These are phyloP conservation scores for Sebastes oblongus DNA, from an alignment of 2,797 vertebrate genomes.

Conservation along the genomic window DNA sequence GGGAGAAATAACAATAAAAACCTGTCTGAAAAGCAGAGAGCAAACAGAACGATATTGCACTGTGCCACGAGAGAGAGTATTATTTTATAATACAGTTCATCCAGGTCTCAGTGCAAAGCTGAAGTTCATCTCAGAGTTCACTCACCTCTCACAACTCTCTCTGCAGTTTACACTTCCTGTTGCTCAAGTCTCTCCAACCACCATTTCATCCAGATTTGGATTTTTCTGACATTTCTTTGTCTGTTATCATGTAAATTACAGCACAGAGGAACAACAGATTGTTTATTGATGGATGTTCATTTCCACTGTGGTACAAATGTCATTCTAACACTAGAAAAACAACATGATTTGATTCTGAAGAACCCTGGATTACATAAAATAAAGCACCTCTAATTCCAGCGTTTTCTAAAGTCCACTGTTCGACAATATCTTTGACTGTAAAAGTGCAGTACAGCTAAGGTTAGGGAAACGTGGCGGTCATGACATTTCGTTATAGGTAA, in stretches of 20 bases:
- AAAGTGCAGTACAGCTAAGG: background rate
- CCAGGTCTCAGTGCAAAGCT: background rate
- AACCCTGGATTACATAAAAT: too few relatives aligned
- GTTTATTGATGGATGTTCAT: background rate
- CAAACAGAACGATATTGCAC: background rate
- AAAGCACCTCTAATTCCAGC: too few relatives aligned
- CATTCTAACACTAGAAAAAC: too few relatives aligned
- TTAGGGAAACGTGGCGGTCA: background rate
- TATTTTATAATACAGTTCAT: conserved; percentile 6
- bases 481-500: background rate
- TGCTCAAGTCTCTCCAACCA: background rate
- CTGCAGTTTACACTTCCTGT: background rate
- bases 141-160: background rate
- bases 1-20: background rate
- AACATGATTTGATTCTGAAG: too few relatives aligned
- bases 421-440: background rate
- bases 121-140: conserved; percentile 10
- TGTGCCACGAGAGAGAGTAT: background rate
- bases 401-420: background rate
- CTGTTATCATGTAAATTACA: background rate
- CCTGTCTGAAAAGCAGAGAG: background rate
- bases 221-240: background rate
- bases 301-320: background rate
- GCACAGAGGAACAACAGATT: background rate
- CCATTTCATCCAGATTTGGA: background rate